Evolutionary conservation across 2,797 vertebrate species (phyloP), one percentile per base, ranked within the genome.

Genomic region (Galago senegalensis): DNA sequence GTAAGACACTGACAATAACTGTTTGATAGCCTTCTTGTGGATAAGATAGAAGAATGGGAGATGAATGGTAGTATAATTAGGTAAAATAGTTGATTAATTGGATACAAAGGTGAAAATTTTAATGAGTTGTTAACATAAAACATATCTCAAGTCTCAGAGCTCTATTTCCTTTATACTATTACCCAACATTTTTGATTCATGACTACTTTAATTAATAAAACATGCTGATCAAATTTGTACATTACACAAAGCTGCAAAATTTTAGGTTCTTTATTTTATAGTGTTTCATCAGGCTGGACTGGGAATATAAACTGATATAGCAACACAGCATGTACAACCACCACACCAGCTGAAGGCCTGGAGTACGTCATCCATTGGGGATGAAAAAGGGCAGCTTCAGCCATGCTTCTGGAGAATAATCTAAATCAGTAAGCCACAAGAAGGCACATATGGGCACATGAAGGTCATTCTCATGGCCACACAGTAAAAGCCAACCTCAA

Each of bases 391-490:
- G 12, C 60, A 17, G 21, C 3, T 69, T 82, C 7, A 72, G 31
- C 2, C 14, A 17, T 37, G 60, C n/a, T 75, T 75, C 65, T 75
- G 82, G 89, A 67, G 81, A 83, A 56, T 88, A 60, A 53, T 4
- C 9, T 25, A 82, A 29, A 58, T 73, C 75, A 21, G 23, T 14
- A 70, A 87, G 60, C 37, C 65, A 12, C 60, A n/a, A 56, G 91
- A 79, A 60, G 63, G 53, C 13, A n/a, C 83, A 94, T 40, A 17
- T 89, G 89, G 85, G 27, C 37, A 53, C 29, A 8, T 76, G 87
- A 95, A 97, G 92, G 97, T 95, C 95, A 91, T 65, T 83, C 37
- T 89, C 79, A 29, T 29, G 49, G 53, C 65, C 83, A 79, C 43
- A 67, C 5, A 75, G 16, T 34, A 53, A 76, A 96, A 93, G 75